phyloP scores from a whole-genome alignment of 2,797 vertebrate genomes.

The Typhlichthys subterraneus region DNA sequence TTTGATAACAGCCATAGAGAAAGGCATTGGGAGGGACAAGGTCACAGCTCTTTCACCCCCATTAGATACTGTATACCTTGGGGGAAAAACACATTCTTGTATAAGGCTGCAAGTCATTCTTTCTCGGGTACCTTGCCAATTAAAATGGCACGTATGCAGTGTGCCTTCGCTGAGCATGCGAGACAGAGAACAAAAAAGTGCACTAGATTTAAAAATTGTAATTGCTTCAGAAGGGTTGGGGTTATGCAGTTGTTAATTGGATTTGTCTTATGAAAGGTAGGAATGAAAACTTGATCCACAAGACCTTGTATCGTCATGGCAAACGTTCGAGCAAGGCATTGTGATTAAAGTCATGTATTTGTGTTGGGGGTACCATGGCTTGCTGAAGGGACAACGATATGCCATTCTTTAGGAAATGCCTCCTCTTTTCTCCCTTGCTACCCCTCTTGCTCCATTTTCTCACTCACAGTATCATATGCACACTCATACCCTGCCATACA shows the following conservation, averaged over 20 bases:
- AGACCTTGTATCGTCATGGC: conserved; percentile 39
- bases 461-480: conserved; percentile 37
- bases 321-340: conserved; percentile 27
- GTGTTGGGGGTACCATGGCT: conserved; percentile 66
- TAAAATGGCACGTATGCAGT: not conserved
- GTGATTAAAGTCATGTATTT: conserved; percentile 31
- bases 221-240: conserved; percentile 7
- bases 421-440: conserved; percentile 57
- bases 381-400: conserved; percentile 73
- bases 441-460: conserved; percentile 39
- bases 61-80: too few species aligned
- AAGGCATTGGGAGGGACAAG: too few species aligned
- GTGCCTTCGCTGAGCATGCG: not conserved
- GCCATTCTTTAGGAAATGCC: conserved; percentile 65
- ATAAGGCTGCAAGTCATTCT: not conserved
- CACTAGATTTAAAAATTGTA: conserved; percentile 6
- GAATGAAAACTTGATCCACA: conserved; percentile 37
- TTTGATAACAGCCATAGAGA: too few species aligned
- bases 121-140: not conserved
- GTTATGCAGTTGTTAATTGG: conserved; percentile 41
- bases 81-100: not conserved
- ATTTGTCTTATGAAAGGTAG: conserved; percentile 51
- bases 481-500: conserved; percentile 45
- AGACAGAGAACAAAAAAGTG: not conserved
- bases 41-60: too few species aligned